Base-by-base conservation (phyloP, 2,797 vertebrate genomes). In the Netta rufina region DNA sequence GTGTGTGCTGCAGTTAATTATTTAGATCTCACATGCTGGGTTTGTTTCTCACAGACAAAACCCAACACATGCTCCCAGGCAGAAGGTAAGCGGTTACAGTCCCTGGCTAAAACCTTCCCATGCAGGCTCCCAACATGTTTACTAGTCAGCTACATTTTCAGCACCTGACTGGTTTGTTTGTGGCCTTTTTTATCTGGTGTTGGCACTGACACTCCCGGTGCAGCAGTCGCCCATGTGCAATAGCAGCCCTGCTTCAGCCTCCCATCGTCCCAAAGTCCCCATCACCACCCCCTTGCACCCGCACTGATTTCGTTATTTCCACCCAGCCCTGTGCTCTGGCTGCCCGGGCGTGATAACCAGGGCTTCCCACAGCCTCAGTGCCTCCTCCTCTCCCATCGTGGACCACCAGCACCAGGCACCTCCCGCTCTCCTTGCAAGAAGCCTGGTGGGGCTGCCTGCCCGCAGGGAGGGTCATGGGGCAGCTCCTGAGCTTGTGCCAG, bases 371-470 rank as follows among this genome's bases (percentile, higher is more conserved):
- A 69, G 71, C 27, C 62, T 66, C 2, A 1, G 45, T 75, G 28
- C 36, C n/a, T 30, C 71, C 49, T 74, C 38, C 39, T 74, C 22
- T 87, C 30, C 54, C 20, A 30, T 64, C 54, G 27, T 0, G 3
- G 67, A 32, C 36, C 0, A 0, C 13, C 0, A 60, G 51, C 49
- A 57, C 17, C 0, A 0, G 54, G 58, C 69, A 70, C n/a, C 36
- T 69, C 64, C 82, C 64, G 36, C 11, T 28, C 56, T 27, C 54
- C 86, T 41, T 62, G 10, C 0, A 5, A 36, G 30, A 78, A 27
- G 36, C 36, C 12, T 65, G 53, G 45, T 65, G 62, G 19, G 16
- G 28, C 18, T n/a, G 49, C 12, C 12, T 36, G 41, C 38, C 54
- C 73, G 43, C 62, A 39, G 72, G 58, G 43, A 72, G n/a, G 54